Conservation (phyloP, 2,113 vertebrate genomes). For the Halichoerus grypus region DNA sequence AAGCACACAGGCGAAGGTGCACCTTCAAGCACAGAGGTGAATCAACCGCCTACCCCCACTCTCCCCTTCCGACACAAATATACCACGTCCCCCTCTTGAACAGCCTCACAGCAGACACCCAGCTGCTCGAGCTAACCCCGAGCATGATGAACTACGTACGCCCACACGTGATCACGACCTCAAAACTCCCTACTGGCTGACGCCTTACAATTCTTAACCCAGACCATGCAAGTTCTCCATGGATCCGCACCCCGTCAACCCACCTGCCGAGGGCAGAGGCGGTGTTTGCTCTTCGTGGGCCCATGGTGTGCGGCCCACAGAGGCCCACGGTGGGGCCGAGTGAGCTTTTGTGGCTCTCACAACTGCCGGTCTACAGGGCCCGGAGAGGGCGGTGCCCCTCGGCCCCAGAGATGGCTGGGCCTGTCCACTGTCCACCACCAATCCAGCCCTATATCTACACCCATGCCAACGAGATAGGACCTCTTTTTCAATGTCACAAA, state of each 20-base stretch:
- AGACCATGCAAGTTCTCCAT: neutral
- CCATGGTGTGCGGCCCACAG: fast-evolving
- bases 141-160: fast-evolving
- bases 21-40: neutral
- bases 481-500: neutral
- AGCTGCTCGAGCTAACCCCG: neutral
- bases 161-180: neutral
- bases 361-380: neutral
- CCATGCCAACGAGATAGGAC: neutral
- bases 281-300: neutral
- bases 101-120: neutral
- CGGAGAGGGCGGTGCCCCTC: neutral
- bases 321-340: fast-evolving
- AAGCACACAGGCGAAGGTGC: neutral
- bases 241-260: too few species aligned
- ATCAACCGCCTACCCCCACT: neutral
- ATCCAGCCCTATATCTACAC: neutral
- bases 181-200: neutral
- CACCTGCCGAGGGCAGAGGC: neutral
- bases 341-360: neutral
- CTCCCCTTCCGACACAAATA: neutral
- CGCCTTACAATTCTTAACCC: neutral
- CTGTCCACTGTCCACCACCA: neutral
- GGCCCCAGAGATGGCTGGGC: neutral
- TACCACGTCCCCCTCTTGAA: neutral